A percentile compares a stretch with the other conserved stretches of the same genome.
Conservation (phyloP, 2,888 invertebrate species). For the Epiblema foenella region DNA sequence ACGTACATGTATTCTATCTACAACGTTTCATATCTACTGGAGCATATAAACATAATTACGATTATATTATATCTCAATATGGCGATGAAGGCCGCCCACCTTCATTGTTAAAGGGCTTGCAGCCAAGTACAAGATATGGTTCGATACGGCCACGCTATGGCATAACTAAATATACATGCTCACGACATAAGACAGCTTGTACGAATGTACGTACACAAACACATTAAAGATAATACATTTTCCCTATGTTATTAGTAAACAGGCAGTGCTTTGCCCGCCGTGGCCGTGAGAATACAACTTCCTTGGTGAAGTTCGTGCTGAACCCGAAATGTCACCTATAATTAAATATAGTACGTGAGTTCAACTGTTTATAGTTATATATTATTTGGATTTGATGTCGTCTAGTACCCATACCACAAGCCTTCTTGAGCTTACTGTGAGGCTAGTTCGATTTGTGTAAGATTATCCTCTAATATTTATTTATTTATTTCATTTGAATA, state of each 20-base stretch:
- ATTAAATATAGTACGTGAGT: background rate
- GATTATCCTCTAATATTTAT: too few species aligned
- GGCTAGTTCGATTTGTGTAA: too few species aligned
- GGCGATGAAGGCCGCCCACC: slow-evolving; percentile 39
- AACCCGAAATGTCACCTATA: background rate
- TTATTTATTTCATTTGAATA: too few species aligned
- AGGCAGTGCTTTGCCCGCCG: background rate
- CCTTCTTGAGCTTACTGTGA: too few species aligned
- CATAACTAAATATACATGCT: background rate
- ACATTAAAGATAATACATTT: background rate
- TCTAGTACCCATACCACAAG: too few species aligned
- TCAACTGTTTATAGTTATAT: background rate
- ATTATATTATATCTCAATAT: slow-evolving; percentile 21
- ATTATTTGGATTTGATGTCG: too few species aligned
- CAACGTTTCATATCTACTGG: background rate
- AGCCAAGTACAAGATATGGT: slow-evolving; percentile 20
- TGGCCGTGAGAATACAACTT: background rate
- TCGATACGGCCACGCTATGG: slow-evolving; percentile 5
- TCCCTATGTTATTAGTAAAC: background rate
- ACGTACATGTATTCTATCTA: background rate
- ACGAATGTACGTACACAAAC: background rate
- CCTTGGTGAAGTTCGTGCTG: background rate
- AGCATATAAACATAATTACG: slow-evolving; percentile 6
- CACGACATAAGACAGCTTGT: too few species aligned
- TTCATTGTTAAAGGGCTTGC: slow-evolving; percentile 40